Percentiles rank a stretch among this genome's conserved stretches.
These are phyloP conservation scores for Eugnorisma glareosa DNA, from an alignment of 2,888 invertebrate genomes.

Conservation along the genomic window DNA sequence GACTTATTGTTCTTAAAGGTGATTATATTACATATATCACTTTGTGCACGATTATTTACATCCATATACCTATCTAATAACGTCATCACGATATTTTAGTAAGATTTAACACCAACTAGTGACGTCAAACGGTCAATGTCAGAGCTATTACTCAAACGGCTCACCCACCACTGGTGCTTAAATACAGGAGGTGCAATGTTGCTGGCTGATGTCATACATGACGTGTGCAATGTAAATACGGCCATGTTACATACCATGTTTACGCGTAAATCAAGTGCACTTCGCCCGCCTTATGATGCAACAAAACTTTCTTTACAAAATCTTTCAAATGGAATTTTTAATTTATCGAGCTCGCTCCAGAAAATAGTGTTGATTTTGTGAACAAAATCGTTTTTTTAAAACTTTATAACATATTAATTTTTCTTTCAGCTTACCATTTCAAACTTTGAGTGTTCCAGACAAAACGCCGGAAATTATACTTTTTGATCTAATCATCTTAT, in stretches of 20 bases:
- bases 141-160: not conserved
- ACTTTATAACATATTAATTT: too few relatives aligned
- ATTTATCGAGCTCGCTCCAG: not conserved
- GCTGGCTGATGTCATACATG: not conserved
- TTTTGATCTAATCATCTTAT: not conserved
- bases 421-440: too few relatives aligned
- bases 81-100: slow-evolving; percentile 3
- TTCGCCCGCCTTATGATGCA: not conserved
- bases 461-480: too few relatives aligned
- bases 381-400: not conserved
- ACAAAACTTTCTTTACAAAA: not conserved
- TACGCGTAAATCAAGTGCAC: not conserved
- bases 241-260: too few relatives aligned
- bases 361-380: not conserved
- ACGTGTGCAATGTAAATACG: not conserved
- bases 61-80: not conserved
- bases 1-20: not conserved
- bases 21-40: not conserved
- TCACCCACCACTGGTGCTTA: not conserved
- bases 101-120: not conserved
- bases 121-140: slow-evolving; percentile 12
- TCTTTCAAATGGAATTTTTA: not conserved
- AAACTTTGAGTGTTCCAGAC: too few relatives aligned
- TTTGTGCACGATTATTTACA: not conserved
- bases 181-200: slow-evolving; percentile 1